Conservation (phyloP, 2,113 vertebrate genomes). For the Terrapene triunguis region DNA sequence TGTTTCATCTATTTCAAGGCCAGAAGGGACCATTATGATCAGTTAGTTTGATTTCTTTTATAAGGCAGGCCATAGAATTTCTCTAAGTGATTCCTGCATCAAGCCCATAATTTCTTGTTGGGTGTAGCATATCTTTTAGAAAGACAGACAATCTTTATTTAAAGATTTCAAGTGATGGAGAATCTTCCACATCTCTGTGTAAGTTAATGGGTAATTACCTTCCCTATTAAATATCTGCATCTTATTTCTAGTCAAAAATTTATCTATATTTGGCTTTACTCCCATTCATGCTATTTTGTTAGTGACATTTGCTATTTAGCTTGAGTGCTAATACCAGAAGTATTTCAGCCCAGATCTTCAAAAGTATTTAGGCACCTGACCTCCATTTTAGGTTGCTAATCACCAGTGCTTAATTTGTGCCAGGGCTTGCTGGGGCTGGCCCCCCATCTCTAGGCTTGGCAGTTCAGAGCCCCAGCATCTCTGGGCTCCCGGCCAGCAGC, state of each 20-base stretch:
- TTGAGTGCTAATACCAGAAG: slow-evolving; percentile 29
- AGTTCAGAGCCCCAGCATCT: neutral
- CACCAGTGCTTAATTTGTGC: neutral
- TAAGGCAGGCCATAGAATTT: neutral
- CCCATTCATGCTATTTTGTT: neutral
- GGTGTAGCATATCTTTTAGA: neutral
- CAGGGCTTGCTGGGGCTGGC: neutral
- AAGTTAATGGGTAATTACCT: neutral
- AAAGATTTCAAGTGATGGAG: neutral
- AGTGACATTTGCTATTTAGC: slow-evolving; percentile 12
- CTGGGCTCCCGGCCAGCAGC: neutral
- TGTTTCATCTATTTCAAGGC: neutral
- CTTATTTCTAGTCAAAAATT: neutral
- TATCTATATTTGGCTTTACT: neutral
- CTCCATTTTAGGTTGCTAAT: neutral
- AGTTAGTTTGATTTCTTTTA: neutral
- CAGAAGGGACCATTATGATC: neutral
- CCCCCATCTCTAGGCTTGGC: neutral
- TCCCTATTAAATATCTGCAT: neutral
- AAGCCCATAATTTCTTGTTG: neutral
- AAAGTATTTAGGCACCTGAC: neutral
- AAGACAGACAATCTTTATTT: neutral
- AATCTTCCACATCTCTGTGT: neutral
- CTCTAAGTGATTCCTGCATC: neutral
- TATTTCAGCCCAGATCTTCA: neutral